Base-by-base conservation (phyloP, 2,888 invertebrate species). In the Rotaria magnacalcarata region DNA sequence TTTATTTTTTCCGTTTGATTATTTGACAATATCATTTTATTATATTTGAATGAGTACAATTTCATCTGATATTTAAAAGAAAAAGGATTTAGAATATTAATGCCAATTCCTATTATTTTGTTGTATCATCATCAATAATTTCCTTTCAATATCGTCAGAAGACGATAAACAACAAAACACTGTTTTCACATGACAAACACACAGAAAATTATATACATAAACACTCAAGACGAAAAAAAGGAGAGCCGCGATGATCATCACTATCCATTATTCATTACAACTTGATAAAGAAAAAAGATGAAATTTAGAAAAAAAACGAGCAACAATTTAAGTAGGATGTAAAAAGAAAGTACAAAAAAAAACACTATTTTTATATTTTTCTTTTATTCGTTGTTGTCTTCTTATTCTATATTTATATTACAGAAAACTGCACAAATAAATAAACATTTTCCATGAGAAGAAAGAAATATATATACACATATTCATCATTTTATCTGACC, bases 91-190 rank as follows among this genome's bases (percentile, higher is more conserved):
- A 16, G 10, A 67, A 34, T 67, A 67, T 67, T 34, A 34, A 67
- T 67, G 67, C 67, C 16, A 67, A 67, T 67, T 16, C 34, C 67
- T 34, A 67, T 67, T 67, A 67, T 67, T 67, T 27, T 67, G 19
- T 34, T 34, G 67, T 67, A 67, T 67, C 34, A 67, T 67, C 34
- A 67, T 34, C 67, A 34, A 34, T 67, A 67, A 19, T 67, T 34
- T 19, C 19, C 34, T 67, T 67, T 67, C 67, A 67, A 41, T 67
- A 67, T 34, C 16, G 2, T 67, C 34, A 34, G 67, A 67, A 67
- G 67, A 67, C 67, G 34, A 67, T 67, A 34, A 67, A 67, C 67
- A 67, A 67, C 34, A 67, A 67, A 67, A 67, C 67, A 67, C 67
- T 67, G 67, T 67, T 67, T 67, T 67, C 67, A 34, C 34, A 34